Conservation (phyloP, 2,888 invertebrate genomes). For the Cenopis cana region DNA sequence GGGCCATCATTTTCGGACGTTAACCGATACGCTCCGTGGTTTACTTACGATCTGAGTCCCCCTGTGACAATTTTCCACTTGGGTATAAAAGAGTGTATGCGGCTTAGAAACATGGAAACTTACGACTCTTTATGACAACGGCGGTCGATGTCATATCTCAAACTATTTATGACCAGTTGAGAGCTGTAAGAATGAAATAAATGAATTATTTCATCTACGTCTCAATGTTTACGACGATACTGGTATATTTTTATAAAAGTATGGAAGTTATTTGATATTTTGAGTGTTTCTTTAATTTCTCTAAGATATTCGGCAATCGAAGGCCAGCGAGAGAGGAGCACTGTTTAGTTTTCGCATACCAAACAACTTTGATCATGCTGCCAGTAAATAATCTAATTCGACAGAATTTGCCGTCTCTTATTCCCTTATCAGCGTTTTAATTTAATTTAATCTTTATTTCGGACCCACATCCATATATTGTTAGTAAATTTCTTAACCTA, state of each 20-base stretch:
- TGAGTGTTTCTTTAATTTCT: slow-evolving; percentile 24
- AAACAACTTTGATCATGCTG: slow-evolving; percentile 33
- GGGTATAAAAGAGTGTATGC: slow-evolving; percentile 8
- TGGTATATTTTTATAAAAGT: neutral
- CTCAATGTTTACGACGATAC: slow-evolving; percentile 3
- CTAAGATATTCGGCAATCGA: slow-evolving; percentile 14
- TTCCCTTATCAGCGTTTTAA: slow-evolving; percentile 1
- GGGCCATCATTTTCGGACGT: slow-evolving; percentile 66
- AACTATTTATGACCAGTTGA: slow-evolving; percentile 27
- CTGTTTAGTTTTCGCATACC: slow-evolving; percentile 38
- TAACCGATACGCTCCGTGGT: slow-evolving; percentile 70
- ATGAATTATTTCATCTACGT: neutral
- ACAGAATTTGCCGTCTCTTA: slow-evolving; percentile 20
- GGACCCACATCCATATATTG: no score
- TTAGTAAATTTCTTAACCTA: no score
- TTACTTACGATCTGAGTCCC: slow-evolving; percentile 52
- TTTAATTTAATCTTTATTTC: no score
- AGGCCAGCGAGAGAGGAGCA: slow-evolving; percentile 19
- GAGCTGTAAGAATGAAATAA: neutral
- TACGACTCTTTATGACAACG: neutral
- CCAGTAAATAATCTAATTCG: slow-evolving; percentile 28
- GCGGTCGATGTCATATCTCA: neutral
- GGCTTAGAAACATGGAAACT: neutral
- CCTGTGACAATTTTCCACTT: slow-evolving; percentile 48
- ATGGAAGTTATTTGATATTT: slow-evolving; percentile 2